These are phyloP conservation scores for Rhabdophis nuchalis DNA, from an alignment of 2,797 vertebrate genomes.

Conservation along the genomic window DNA sequence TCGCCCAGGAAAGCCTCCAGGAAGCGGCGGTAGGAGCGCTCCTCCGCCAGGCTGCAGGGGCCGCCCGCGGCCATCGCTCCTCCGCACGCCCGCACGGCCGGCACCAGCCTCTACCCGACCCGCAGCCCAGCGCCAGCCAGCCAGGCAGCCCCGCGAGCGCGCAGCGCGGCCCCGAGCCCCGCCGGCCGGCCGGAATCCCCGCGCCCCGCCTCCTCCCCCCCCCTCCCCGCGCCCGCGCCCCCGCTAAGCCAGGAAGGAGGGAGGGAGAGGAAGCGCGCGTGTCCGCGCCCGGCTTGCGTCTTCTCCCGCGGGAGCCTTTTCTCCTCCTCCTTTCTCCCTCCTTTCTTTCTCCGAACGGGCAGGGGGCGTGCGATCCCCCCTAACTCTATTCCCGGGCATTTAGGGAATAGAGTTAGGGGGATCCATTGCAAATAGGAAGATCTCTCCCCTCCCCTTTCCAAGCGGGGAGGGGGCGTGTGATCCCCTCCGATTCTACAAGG, in stretches of 20 bases:
- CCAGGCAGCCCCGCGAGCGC: neutral
- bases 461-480: neutral
- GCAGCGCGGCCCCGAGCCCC: slow-evolving; percentile 50
- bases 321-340: no score
- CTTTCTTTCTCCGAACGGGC: neutral
- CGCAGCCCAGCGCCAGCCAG: slow-evolving; percentile 57
- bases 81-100: slow-evolving; percentile 79
- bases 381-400: no score
- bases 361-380: no score
- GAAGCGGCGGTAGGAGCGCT: slow-evolving; percentile 97
- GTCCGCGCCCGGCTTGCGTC: no score
- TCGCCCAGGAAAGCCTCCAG: slow-evolving; percentile 93
- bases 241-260: neutral
- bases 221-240: slow-evolving; percentile 53
- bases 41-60: slow-evolving; percentile 78
- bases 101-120: slow-evolving; percentile 33
- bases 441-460: neutral
- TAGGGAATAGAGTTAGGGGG: no score
- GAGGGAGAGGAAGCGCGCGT: neutral
- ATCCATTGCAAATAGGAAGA: no score
- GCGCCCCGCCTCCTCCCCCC: slow-evolving; percentile 37
- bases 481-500: no score
- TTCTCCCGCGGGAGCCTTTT: neutral
- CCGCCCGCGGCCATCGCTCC: slow-evolving; percentile 70
- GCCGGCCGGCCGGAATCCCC: slow-evolving; percentile 60